Base-by-base conservation (phyloP, 2,888 invertebrate species). In the Melanotus villosus region DNA sequence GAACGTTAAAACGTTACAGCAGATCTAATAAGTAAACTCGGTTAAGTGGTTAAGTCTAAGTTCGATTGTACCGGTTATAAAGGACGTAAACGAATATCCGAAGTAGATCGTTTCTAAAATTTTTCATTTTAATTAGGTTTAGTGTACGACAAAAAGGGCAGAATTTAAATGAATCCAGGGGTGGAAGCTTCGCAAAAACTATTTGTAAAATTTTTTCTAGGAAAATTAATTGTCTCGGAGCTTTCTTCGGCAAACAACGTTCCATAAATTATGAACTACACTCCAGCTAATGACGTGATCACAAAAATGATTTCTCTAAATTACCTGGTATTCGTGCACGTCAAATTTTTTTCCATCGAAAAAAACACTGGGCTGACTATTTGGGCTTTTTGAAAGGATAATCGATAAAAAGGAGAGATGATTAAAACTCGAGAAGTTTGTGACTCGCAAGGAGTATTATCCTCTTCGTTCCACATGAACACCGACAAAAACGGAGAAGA, bases 371-470 rank as follows among this genome's bases (percentile, higher is more conserved):
- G 30, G 14, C 50, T 30, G 30, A 7, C 50, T 50, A 16, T 50
- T 7, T 19, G 50, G 50, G 26, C 16, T 63, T 65, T 65, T 68
- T 21, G 41, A 47, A 63, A 47, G 52, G n/a, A 50, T 23, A 26
- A 34, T 67, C 57, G 57, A 58, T 50, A 64, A 58, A 68, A 68
- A 63, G 52, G 26, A 14, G 58, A 64, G 47, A 58, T 58, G 64
- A 64, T 64, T 64, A 57, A 68, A 68, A 68, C 63, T 68, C 50
- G 26, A 67, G 54, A 62, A 64, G 54, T 64, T 63, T 64, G 68
- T 67, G 54, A 45, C 60, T 57, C 34, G 62, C 50, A 64, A 68
- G 58, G 43, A 43, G 63, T 64, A 64, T 68, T 68, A 68, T 68
- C 58, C 68, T 32, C 57, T 63, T 58, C 56, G 63, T 64, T 60